phyloP scores from a whole-genome alignment of 2,797 vertebrate species.

The Chloroceryle inda region DNA sequence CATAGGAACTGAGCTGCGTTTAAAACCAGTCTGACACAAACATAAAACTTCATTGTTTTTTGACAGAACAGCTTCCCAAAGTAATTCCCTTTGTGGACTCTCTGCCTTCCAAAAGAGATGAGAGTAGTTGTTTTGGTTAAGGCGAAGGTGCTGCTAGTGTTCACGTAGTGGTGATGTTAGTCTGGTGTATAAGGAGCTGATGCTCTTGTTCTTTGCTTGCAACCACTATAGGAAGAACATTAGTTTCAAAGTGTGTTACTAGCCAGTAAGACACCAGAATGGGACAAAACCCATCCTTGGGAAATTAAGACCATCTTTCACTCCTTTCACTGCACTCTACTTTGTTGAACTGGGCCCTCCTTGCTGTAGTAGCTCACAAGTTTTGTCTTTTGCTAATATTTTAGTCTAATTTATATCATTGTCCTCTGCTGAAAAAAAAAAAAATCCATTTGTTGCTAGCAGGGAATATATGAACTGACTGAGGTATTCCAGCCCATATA shows the following conservation, averaged over 20 bases:
- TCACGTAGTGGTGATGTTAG: background rate
- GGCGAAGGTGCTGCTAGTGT: background rate
- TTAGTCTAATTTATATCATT: background rate
- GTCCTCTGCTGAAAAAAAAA: background rate
- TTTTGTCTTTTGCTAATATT: background rate
- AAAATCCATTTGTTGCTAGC: background rate
- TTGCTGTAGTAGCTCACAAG: background rate
- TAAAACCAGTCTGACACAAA: background rate
- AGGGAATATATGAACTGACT: background rate
- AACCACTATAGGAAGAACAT: background rate
- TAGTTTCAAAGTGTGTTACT: background rate
- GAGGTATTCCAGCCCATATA: too few relatives aligned
- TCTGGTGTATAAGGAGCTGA: fast-evolving
- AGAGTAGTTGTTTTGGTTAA: background rate
- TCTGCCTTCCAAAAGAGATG: background rate
- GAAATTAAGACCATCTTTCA: background rate
- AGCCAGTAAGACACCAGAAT: background rate
- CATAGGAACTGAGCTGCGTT: background rate
- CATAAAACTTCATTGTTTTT: background rate
- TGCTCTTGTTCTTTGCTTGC: background rate
- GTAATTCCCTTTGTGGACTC: background rate
- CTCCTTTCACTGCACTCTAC: background rate
- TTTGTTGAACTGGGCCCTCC: background rate
- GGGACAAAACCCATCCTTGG: background rate
- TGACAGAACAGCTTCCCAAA: background rate